Evolutionary conservation across 2,888 invertebrate species (phyloP), one percentile per base, ranked within the genome.

Genomic region (Apamea epomidion): DNA sequence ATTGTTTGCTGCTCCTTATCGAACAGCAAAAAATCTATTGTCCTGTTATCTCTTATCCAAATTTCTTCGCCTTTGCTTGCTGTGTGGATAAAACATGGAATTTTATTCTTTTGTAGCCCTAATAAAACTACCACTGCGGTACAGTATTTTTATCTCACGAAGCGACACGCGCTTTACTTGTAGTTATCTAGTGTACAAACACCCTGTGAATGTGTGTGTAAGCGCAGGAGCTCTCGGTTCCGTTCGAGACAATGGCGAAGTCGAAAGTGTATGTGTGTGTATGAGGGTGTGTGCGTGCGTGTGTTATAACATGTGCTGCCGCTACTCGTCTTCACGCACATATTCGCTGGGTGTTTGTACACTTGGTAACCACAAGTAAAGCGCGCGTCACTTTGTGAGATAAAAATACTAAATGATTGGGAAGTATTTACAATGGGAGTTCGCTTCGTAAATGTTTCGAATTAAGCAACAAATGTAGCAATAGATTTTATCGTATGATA

Each of bases 21-120:
- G 16, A 64, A 60, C 16, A 86, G 14, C 2, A 87, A 14, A 68
- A 86, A 84, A 54, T 86, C 85, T 0, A 86, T 84, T 42, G 85
- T 87, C 12, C 18, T 64, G 6, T 84, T 68, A 62, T 86, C 76
- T 51, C 81, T 73, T 37, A 72, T 75, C 85, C 85, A 86, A 29
- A 87, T 84, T 12, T 87, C 85, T 70, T 87, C 73, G 0, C 25
- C 65, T 1, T 18, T 29, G 29, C 0, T 29, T 48, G 18, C 80
- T 80, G 64, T 54, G 12, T 25, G 32, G 25, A 42, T n/a, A n/a
- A 60, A 67, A 60, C 1, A 10, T 16, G 6, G 4, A 37, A 37
- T n/a, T 25, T 37, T 1, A 58, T 18, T 32, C 16, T 71, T 16
- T 10, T 32, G 10, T 32, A 6, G 1, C 10, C 1, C 0, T 25